Evolutionary conservation across 2,797 vertebrate species (phyloP).

Genomic region (Lepilemur ruficaudatus): DNA sequence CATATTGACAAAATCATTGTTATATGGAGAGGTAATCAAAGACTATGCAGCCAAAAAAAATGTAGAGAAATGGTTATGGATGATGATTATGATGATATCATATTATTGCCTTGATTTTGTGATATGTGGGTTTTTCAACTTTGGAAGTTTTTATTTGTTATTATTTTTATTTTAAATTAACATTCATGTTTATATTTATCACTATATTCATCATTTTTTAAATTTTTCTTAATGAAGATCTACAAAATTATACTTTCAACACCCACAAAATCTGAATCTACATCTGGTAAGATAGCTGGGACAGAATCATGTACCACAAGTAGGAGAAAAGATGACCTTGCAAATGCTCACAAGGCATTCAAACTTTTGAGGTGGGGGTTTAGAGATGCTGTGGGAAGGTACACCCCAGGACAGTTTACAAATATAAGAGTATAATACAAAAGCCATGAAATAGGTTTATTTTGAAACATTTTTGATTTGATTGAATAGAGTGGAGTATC

Average conservation of each 20-base stretch:
- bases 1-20: not conserved
- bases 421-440: not conserved
- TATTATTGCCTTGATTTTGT: not conserved
- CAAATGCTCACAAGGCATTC: not conserved
- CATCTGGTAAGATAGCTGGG: not conserved
- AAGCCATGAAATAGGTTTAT: not conserved
- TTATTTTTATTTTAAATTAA: not conserved
- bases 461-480: not conserved
- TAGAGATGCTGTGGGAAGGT: fast-evolving
- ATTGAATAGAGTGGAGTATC: fast-evolving
- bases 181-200: not conserved
- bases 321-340: not conserved
- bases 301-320: not conserved
- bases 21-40: not conserved
- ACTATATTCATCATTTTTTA: not conserved
- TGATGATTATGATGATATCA: not conserved
- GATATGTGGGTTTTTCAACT: not conserved
- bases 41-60: not conserved
- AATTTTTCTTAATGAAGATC: not conserved
- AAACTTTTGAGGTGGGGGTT: not conserved
- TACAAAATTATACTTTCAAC: not conserved
- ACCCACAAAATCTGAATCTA: not conserved
- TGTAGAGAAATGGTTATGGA: not conserved
- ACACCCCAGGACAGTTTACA: not conserved
- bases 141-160: not conserved